Evolutionary conservation across 1,140 invertebrate species (phyloP), one percentile per base, ranked within the genome.

Genomic region (Drosophila littoralis): DNA sequence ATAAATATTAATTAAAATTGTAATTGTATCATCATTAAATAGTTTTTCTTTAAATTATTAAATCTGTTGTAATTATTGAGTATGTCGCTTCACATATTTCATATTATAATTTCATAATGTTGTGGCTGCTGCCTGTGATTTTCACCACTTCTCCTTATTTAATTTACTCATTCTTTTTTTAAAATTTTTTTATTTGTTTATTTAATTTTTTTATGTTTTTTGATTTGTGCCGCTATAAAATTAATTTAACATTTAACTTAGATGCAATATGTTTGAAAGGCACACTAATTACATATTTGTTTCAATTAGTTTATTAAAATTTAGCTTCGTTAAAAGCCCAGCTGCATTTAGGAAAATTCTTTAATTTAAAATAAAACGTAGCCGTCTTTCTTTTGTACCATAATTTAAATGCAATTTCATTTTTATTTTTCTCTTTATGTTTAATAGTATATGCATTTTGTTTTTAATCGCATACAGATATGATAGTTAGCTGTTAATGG

Each of bases 391-490:
- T 48, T 88, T 88, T 88, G 84, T 89, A 89, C 84, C 84, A 89
- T 89, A 75, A 81, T 81, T 89, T 89, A 89, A 89, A 89, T 89
- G 84, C 84, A 89, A 78, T 81, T 89, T 57, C 61, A 35, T 64
- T 61, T 58, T 48, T 51, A 17, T 60, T 55, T 76, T 69, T 67
- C 45, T 43, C 51, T 61, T 68, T 71, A 9, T 17, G 22, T 59
- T 67, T 38, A 28, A 28, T 28, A 28, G 5, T 28, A 43, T 7
- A 9, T 58, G 15, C 40, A 58, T 42, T 64, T 32, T 32, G 8
- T 7, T 57, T 17, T 6, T 32, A 9, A 22, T 33, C n/a, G n/a
- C 48, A 51, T 51, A 51, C 28, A 33, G 22, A 51, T 58, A 55
- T 40, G 38, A 42, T 66, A 45, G 12, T 36, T 57, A 36, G 36